Percentiles rank a stretch among this genome's conserved stretches.
These are phyloP conservation scores for Portevinia maculata DNA, from an alignment of 2,888 invertebrate species.

Conservation along the genomic window DNA sequence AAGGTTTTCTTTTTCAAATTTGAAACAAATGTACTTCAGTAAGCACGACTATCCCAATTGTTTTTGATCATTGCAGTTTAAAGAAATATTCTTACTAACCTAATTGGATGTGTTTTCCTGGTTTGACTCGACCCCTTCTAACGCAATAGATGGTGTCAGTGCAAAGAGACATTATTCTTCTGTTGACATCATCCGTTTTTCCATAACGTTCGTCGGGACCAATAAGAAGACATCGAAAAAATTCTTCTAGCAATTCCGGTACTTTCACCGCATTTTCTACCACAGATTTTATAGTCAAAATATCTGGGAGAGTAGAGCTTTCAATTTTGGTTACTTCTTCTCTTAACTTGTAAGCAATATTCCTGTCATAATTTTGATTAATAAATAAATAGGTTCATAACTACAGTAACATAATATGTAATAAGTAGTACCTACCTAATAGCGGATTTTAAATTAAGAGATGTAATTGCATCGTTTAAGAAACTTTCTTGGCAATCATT, in stretches of 20 bases:
- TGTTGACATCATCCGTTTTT: slow-evolving; percentile 8
- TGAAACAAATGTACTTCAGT: neutral
- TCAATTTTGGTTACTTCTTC: slow-evolving; percentile 16
- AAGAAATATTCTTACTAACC: neutral
- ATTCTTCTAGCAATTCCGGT: neutral
- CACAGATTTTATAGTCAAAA: slow-evolving; percentile 12
- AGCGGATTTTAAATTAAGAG: neutral
- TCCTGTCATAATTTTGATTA: neutral
- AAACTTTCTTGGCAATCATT: too few relatives aligned
- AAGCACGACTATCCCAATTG: slow-evolving; percentile 12
- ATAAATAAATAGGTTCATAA: neutral
- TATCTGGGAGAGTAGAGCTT: neutral
- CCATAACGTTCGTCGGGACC: slow-evolving; percentile 7
- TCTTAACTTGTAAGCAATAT: slow-evolving; percentile 11
- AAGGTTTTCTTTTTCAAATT: neutral
- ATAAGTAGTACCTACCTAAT: too few relatives aligned
- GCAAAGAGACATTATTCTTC: slow-evolving; percentile 14
- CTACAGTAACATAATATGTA: too few relatives aligned
- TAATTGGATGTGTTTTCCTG: slow-evolving; percentile 13
- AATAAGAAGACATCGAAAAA: slow-evolving; percentile 1
- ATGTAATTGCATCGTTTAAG: neutral
- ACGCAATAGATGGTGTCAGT: slow-evolving; percentile 6
- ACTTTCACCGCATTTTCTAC: slow-evolving; percentile 2
- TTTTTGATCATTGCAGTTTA: slow-evolving; percentile 7
- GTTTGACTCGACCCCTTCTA: slow-evolving; percentile 19